Conservation (phyloP, 2,797 vertebrate species). For the Fratercula arctica region DNA sequence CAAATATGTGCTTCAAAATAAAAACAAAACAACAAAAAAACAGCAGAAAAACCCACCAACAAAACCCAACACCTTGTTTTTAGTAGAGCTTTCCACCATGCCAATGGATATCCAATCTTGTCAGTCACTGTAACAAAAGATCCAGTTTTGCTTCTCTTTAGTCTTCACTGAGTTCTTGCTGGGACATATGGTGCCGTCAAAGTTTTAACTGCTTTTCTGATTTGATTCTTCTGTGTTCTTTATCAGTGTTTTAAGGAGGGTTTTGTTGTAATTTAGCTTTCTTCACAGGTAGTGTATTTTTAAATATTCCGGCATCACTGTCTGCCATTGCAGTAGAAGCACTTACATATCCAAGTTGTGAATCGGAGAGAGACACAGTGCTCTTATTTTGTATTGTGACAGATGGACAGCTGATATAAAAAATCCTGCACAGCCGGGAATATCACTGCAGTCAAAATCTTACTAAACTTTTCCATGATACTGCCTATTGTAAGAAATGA, state of each 20-base stretch:
- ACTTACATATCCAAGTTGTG: background rate
- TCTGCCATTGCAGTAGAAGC: background rate
- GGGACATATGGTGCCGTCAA: background rate
- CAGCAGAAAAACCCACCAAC: background rate
- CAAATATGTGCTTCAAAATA: background rate
- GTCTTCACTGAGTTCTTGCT: background rate
- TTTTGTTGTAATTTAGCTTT: background rate
- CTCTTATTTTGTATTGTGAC: background rate
- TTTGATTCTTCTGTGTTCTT: background rate
- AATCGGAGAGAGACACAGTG: background rate
- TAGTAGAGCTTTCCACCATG: background rate
- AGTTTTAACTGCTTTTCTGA: background rate
- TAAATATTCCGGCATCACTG: background rate
- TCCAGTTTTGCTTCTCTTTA: background rate
- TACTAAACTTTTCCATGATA: background rate
- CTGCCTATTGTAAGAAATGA: background rate
- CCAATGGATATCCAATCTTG: background rate
- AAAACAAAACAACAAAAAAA: background rate
- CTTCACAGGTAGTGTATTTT: background rate
- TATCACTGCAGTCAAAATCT: background rate
- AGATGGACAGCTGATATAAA: background rate
- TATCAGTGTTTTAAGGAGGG: background rate
- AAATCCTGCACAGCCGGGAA: background rate
- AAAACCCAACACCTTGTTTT: background rate
- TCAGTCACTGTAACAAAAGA: background rate